phyloP scores from a whole-genome alignment of 2,797 vertebrate genomes.

The Oreortyx pictus region DNA sequence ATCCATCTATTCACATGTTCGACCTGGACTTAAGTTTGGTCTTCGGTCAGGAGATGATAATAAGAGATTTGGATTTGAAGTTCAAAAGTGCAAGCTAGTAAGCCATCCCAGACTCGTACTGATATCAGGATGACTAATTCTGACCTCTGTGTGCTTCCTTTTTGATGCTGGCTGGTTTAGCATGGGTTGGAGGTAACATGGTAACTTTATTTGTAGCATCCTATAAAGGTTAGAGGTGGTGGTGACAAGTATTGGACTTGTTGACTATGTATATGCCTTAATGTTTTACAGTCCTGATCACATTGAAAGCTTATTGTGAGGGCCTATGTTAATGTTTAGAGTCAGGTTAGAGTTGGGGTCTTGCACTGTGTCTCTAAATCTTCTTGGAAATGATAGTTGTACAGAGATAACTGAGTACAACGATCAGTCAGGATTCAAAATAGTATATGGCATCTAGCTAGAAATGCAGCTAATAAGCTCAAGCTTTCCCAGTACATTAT shows the following conservation, averaged over 20 bases:
- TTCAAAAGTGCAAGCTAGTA: background rate
- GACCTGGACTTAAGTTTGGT: too few species aligned
- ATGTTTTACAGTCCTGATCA: background rate
- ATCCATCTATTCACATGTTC: background rate
- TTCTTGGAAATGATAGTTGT: background rate
- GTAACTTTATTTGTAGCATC: background rate
- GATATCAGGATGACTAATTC: background rate
- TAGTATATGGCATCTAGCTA: background rate
- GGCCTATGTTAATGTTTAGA: background rate
- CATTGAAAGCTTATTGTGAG: background rate
- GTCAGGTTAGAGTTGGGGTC: background rate
- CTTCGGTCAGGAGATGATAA: background rate
- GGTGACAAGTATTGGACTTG: background rate
- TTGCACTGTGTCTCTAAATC: accelerated
- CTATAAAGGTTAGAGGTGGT: background rate
- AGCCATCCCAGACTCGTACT: background rate
- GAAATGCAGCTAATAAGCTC: background rate
- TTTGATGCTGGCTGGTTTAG: background rate
- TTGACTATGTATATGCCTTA: background rate
- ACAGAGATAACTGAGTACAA: background rate
- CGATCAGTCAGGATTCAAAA: background rate
- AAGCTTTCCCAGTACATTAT: background rate
- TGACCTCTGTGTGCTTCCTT: background rate
- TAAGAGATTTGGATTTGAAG: background rate
- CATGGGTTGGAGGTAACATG: accelerated